These are phyloP conservation scores for Pavo muticus DNA, from an alignment of 2,113 vertebrate species.

Conservation along the genomic window DNA sequence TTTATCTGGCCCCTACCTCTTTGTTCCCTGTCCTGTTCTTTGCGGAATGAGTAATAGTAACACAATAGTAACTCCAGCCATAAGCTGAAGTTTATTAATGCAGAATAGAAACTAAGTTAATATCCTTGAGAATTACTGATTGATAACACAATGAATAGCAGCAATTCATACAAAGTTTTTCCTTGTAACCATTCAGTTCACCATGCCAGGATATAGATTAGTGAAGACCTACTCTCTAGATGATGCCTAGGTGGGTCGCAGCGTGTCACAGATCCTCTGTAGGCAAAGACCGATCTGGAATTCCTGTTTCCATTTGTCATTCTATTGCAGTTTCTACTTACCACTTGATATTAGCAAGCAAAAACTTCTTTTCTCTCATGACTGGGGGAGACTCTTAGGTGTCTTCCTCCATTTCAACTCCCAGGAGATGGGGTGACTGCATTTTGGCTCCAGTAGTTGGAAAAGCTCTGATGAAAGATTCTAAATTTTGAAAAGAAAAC, in stretches of 20 bases:
- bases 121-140: neutral
- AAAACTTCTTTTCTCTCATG: neutral
- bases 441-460: neutral
- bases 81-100: neutral
- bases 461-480: slow-evolving; percentile 11
- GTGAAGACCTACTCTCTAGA: neutral
- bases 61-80: neutral
- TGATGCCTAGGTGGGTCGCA: neutral
- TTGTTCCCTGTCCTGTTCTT: neutral
- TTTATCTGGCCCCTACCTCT: neutral
- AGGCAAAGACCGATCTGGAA: neutral
- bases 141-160: neutral
- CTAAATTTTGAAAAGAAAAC: neutral
- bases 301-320: neutral
- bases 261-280: neutral
- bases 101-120: neutral
- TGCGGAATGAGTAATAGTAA: neutral
- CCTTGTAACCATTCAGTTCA: neutral
- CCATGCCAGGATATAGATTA: neutral
- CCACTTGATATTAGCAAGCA: neutral
- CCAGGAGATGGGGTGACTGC: neutral
- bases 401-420: neutral
- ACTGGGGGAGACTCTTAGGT: neutral
- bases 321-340: slow-evolving; percentile 10
- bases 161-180: neutral